Evolutionary conservation across 2,888 invertebrate genomes (phyloP), one percentile per base, ranked within the genome.

Genomic region (Hylaea fasciaria): DNA sequence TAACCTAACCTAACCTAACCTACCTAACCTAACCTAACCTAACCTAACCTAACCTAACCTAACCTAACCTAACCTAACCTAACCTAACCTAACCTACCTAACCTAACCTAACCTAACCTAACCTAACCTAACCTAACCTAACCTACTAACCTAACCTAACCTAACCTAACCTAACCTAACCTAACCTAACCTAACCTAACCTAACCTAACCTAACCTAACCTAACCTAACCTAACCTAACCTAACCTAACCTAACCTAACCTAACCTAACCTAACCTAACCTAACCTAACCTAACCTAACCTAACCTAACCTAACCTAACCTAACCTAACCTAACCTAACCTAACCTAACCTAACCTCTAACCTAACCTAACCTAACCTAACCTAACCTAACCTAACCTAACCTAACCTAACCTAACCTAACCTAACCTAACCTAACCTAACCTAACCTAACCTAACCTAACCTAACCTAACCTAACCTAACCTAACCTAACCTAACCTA

Each of bases 1-100:
- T 37, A 37, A 37, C 37, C 37, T 37, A 37, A 37, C 37, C 37
- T 37, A 37, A 37, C 37, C 37, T 37, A 37, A n/a, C n/a, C n/a
- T n/a, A n/a, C n/a, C n/a, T n/a, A n/a, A n/a, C n/a, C n/a, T n/a
- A n/a, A n/a, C n/a, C 37, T 11, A 29, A 29, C 29, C 29, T 37
- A 37, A 37, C 37, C 37, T 37, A 37, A 37, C 37, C 37, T 37
- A 37, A 37, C 37, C 37, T 37, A 37, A 37, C 37, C 37, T 37
- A 37, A 37, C 37, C 37, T 37, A 37, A 37, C 37, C 37, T 37
- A 37, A 37, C 37, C 37, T 37, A 37, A 37, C 37, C 37, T 37
- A 37, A n/a, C n/a, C n/a, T n/a, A n/a, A n/a, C n/a, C n/a, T n/a
- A n/a, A n/a, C n/a, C n/a, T n/a, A n/a, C n/a, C 37, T 37, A 37